phyloP scores from a whole-genome alignment of 2,888 invertebrate genomes.

The Periphyllus acericola region DNA sequence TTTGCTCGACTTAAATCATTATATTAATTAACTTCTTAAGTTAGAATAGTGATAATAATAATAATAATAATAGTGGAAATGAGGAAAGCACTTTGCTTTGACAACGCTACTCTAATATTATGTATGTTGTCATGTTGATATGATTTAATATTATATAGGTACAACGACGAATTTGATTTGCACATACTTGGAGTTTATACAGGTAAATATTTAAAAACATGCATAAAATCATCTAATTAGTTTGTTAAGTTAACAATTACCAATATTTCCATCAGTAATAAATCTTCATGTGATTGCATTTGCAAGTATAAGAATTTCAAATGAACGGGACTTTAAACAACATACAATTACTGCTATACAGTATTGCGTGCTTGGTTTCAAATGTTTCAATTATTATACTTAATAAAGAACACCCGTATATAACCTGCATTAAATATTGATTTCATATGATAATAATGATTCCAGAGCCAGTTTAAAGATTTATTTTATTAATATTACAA shows the following conservation, averaged over 20 bases:
- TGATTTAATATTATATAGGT: background rate
- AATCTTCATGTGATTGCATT: background rate
- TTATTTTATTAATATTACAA: background rate
- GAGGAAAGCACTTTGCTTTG: slow-evolving; percentile 5
- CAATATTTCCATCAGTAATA: background rate
- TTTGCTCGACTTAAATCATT: background rate
- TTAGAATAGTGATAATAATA: background rate
- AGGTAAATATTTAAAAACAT: background rate
- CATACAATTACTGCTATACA: background rate
- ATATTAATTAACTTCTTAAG: slow-evolving; percentile 23
- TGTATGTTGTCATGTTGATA: background rate
- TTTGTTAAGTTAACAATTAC: background rate
- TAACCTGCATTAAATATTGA: background rate
- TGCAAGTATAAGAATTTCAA: background rate
- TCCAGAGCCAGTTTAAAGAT: background rate
- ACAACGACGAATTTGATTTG: background rate
- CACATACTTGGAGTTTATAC: background rate
- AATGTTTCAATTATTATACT: background rate
- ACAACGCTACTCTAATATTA: slow-evolving; percentile 50
- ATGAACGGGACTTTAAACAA: background rate
- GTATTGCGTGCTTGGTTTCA: background rate
- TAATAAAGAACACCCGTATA: background rate
- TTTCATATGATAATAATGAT: background rate
- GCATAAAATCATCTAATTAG: background rate
- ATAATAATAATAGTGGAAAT: background rate